These are phyloP conservation scores for Eptesicus fuscus DNA, from an alignment of 2,113 vertebrate genomes.

Conservation along the genomic window DNA sequence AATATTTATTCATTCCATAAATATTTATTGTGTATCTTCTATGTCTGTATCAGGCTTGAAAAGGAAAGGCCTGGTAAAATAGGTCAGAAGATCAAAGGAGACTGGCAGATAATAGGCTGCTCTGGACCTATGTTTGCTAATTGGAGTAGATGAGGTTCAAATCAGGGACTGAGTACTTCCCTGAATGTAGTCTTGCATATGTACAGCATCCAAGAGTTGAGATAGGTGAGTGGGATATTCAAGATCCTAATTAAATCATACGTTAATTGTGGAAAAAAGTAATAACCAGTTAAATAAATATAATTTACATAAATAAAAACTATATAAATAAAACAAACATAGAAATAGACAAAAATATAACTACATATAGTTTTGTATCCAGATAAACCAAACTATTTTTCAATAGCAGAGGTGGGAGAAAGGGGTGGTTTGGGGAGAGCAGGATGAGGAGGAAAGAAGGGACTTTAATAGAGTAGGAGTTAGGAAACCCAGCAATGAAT, in stretches of 20 bases:
- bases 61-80: not conserved
- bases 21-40: not conserved
- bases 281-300: not conserved
- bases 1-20: not conserved
- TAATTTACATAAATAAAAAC: not conserved
- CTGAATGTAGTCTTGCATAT: not conserved
- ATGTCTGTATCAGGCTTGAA: not conserved
- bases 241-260: not conserved
- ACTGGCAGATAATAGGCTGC: not conserved
- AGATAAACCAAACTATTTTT: not conserved
- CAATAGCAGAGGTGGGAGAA: not conserved
- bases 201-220: not conserved
- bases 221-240: not conserved
- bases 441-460: not conserved
- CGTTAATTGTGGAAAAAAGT: conserved; percentile 1
- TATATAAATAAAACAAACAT: not conserved
- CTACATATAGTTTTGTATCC: not conserved
- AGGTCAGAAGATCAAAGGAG: not conserved
- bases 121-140: not conserved
- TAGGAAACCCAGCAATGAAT: conserved; percentile 39
- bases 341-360: not conserved
- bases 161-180: not conserved
- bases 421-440: not conserved
- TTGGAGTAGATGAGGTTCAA: not conserved
- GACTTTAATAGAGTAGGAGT: not conserved